Base-by-base conservation (phyloP, 2,888 invertebrate genomes). In the Idaea dimidiata region DNA sequence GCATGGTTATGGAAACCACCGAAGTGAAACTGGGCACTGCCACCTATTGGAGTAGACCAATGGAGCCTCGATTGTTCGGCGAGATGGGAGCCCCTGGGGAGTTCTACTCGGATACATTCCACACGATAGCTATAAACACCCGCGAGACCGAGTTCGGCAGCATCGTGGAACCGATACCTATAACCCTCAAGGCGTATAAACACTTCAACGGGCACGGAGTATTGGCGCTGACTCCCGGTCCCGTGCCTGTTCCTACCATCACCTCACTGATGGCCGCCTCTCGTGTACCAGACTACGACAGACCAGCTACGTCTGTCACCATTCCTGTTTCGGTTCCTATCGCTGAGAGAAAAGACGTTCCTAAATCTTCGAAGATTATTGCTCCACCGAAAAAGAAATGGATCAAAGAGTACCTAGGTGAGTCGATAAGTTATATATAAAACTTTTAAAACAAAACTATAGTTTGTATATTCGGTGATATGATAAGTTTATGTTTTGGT, bases 331-430 rank as follows among this genome's bases (percentile, higher is more conserved):
- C 81, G 6, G 73, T 75, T 43, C 87, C 81, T 68, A 72, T 75
- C 33, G 87, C 81, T 68, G 77, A 82, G 68, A 80, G 84, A 68
- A 63, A 80, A 72, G 82, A 84, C 57, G 70, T 75, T 69, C 72
- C 78, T 69, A 87, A 78, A 69, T 75, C 86, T 59, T 80, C 81
- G 24, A 17, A 17, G 4, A 78, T 82, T 65, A 43, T 43, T 8
- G 93, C 94, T 54, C 94, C 95, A 62, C 95, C 95, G 57, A 96
- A 96, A 89, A 96, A 96, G 91, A 95, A 95, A 83, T 96, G 95
- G 95, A 95, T 95, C 71, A 94, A 93, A 75, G 94, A 95, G 80
- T 95, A 95, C 82, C 86, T 95, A 74, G 94, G 94, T 90, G 86
- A 94, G 94, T 87, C 64, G 10, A 10, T 8, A 43, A 33, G 8